Conservation (phyloP, 1,140 invertebrate species). For the Leptinotarsa defecta region DNA sequence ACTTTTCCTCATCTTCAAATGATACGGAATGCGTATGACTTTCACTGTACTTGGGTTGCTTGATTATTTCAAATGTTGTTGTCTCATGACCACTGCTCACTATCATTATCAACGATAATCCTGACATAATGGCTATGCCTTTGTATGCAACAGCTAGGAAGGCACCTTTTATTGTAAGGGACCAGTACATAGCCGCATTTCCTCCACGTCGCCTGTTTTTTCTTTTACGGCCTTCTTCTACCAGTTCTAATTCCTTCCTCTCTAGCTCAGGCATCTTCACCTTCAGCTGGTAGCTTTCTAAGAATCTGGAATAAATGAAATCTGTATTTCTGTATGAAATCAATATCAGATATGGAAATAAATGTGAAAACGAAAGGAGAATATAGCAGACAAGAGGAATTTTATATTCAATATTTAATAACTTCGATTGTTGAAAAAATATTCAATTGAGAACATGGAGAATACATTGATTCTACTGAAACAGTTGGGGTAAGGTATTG, state of each 20-base stretch:
- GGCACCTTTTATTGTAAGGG: constrained; percentile 46
- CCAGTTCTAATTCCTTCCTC: constrained; percentile 59
- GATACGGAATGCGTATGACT: constrained; percentile 75
- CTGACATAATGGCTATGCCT: constrained; percentile 49
- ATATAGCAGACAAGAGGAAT: too few relatives aligned
- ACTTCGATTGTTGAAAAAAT: too few relatives aligned
- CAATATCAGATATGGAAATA: too few relatives aligned
- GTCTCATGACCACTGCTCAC: constrained; percentile 70
- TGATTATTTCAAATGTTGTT: constrained; percentile 82
- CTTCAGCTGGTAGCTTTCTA: constrained; percentile 66
- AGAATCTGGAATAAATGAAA: constrained; percentile 50
- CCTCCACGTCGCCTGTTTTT: constrained; percentile 37
- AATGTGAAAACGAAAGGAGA: too few relatives aligned
- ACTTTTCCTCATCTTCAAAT: constrained; percentile 70
- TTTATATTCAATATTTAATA: too few relatives aligned
- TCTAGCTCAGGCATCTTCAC: constrained; percentile 60
- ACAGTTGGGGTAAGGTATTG: too few relatives aligned
- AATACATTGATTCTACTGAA: too few relatives aligned
- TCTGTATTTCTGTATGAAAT: not conserved
- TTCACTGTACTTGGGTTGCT: constrained; percentile 79
- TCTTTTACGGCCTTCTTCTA: constrained; percentile 32
- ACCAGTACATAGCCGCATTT: constrained; percentile 22
- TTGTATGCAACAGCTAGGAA: constrained; percentile 50
- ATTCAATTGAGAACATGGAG: too few relatives aligned
- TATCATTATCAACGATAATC: constrained; percentile 54